These are phyloP conservation scores for Scelioninae gen. 1 DNA, from an alignment of 2,888 invertebrate species.

Conservation along the genomic window DNA sequence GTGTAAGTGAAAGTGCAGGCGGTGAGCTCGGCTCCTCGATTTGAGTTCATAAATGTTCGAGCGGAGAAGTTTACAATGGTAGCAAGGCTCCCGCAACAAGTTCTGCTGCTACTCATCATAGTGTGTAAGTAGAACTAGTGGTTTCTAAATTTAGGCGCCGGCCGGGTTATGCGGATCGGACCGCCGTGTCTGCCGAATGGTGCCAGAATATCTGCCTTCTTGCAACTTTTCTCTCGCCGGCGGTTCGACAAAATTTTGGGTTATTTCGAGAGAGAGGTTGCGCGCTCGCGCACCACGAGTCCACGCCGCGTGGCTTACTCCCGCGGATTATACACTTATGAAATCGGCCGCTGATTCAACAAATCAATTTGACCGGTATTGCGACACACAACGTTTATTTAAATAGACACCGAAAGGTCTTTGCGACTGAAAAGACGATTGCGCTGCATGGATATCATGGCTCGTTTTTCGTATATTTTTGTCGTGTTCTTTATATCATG, in stretches of 20 bases:
- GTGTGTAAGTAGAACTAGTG: conserved; percentile 79
- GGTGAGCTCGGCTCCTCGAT: conserved; percentile 74
- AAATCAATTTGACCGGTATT: conserved; percentile 30
- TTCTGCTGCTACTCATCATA: conserved; percentile 82
- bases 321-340: conserved; percentile 25
- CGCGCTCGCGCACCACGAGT: conserved; percentile 16
- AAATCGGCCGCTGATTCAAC: conserved; percentile 24
- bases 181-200: conserved; percentile 61
- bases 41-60: conserved; percentile 81
- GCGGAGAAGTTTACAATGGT: conserved; percentile 81
- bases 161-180: conserved; percentile 71
- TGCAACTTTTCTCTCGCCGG: conserved; percentile 54
- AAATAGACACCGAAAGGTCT: conserved; percentile 21
- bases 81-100: conserved; percentile 83
- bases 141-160: conserved; percentile 76
- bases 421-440: too few species aligned
- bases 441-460: too few species aligned
- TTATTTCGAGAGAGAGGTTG: conserved; percentile 64
- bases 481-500: too few species aligned
- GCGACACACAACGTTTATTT: conserved; percentile 17
- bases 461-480: too few species aligned
- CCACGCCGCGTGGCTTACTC: too few species aligned
- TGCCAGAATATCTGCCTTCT: conserved; percentile 70
- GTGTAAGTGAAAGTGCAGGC: conserved; percentile 78
- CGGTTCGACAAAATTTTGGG: conserved; percentile 60